Evolutionary conservation across 2,888 invertebrate genomes (phyloP).

Genomic region (Neria commutata): DNA sequence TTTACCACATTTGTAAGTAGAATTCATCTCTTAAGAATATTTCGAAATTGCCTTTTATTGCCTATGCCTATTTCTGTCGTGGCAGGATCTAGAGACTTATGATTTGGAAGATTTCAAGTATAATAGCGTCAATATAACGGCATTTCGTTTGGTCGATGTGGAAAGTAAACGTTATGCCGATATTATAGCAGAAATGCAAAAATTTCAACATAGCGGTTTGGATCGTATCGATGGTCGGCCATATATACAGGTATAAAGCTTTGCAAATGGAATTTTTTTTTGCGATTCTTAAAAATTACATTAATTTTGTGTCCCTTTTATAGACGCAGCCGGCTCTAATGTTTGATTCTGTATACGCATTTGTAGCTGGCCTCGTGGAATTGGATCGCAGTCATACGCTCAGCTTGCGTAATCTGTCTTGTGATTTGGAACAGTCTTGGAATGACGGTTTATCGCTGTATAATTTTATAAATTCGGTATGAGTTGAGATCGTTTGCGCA

Average conservation of each 20-base stretch:
- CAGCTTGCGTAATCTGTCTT: conserved; percentile 77
- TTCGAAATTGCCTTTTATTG: background rate
- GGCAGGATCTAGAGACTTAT: conserved; percentile 88
- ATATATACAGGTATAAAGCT: conserved; percentile 68
- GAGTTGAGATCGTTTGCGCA: too few species aligned
- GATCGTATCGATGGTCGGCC: conserved; percentile 75
- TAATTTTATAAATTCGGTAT: conserved; percentile 76
- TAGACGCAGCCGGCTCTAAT: conserved; percentile 87
- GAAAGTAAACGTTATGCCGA: conserved; percentile 77
- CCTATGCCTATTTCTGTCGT: conserved; percentile 19
- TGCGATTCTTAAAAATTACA: background rate
- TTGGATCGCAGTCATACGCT: conserved; percentile 74
- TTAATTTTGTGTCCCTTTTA: conserved; percentile 6
- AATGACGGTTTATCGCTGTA: conserved; percentile 76
- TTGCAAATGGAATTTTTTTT: background rate
- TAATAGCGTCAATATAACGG: conserved; percentile 94
- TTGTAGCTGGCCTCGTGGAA: conserved; percentile 78
- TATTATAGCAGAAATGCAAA: conserved; percentile 82
- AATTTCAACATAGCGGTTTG: conserved; percentile 80
- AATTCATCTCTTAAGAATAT: background rate
- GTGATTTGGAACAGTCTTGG: conserved; percentile 81
- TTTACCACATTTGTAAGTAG: conserved; percentile 92
- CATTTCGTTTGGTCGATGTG: conserved; percentile 85
- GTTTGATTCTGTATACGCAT: conserved; percentile 84
- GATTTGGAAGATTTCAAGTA: conserved; percentile 91